A percentile compares a stretch with the other conserved stretches of the same genome.
These are phyloP conservation scores for Picus viridis DNA, from an alignment of 2,797 vertebrate genomes.

Conservation along the genomic window DNA sequence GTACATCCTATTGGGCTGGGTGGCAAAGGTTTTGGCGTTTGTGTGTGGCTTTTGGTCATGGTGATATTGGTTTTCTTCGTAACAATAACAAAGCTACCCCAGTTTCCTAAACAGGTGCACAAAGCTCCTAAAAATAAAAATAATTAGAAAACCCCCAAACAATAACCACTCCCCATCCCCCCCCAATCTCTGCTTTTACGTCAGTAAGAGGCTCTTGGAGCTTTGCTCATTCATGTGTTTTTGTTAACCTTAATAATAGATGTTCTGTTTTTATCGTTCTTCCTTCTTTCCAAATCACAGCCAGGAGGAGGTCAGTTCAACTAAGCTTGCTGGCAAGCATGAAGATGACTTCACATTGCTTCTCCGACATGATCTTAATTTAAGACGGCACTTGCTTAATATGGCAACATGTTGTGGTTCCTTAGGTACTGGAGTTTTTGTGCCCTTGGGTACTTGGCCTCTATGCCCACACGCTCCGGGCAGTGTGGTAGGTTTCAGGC, in stretches of 20 bases:
- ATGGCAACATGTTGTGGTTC: accelerated
- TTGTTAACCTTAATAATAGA: background rate
- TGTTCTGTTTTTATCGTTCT: background rate
- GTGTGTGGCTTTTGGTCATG: background rate
- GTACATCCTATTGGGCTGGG: background rate
- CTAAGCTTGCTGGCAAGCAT: background rate
- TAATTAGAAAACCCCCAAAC: too few species aligned
- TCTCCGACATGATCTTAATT: background rate
- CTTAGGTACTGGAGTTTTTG: background rate
- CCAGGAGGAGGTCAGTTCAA: background rate
- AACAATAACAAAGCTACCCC: background rate
- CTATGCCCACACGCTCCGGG: accelerated
- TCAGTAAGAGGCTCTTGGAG: background rate
- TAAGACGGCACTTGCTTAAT: background rate
- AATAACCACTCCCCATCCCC: too few species aligned
- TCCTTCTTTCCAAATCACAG: background rate
- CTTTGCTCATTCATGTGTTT: background rate
- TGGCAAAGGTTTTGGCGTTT: background rate
- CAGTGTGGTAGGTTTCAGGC: background rate
- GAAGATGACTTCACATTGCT: background rate
- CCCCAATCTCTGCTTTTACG: background rate
- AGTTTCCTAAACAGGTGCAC: background rate
- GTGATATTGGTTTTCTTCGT: background rate
- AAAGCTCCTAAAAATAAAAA: background rate
- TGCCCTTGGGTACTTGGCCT: accelerated